phyloP scores from a whole-genome alignment of 2,113 vertebrate genomes.

The Phylloscopus trochilus region DNA sequence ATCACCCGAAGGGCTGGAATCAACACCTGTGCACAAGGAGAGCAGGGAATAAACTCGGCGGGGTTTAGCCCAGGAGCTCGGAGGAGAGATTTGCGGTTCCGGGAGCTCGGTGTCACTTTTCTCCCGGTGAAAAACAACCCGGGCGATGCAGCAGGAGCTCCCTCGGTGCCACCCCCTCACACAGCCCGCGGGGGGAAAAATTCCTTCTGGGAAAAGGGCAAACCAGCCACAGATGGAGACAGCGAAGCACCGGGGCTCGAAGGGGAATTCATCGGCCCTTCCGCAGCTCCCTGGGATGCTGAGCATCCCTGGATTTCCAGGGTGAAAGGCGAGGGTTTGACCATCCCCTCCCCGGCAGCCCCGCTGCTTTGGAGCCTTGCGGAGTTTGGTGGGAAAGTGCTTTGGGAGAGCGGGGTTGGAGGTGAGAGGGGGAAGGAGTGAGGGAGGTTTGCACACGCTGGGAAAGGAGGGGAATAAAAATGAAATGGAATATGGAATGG shows the following conservation, averaged over 20 bases:
- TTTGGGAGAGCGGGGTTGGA: neutral
- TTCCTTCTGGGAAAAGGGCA: neutral
- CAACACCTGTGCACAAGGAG: neutral
- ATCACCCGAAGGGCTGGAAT: neutral
- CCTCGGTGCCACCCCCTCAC: neutral
- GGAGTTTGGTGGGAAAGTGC: neutral
- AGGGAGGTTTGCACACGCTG: neutral
- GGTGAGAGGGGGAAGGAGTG: neutral
- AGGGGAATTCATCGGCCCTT: neutral
- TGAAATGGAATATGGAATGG: no score
- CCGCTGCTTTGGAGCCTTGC: neutral
- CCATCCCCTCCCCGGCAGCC: neutral
- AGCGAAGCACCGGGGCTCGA: neutral
- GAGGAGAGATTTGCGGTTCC: fast-evolving
- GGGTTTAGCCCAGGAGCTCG: neutral
- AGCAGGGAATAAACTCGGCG: neutral
- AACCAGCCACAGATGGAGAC: neutral
- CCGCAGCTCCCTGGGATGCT: neutral
- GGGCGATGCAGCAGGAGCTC: neutral
- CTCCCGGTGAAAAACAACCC: neutral
- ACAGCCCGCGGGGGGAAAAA: neutral
- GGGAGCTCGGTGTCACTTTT: neutral
- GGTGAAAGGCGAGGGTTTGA: neutral
- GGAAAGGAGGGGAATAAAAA: no score
- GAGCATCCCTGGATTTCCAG: no score